phyloP scores from a whole-genome alignment of 2,797 vertebrate genomes.

The Coreius guichenoti region DNA sequence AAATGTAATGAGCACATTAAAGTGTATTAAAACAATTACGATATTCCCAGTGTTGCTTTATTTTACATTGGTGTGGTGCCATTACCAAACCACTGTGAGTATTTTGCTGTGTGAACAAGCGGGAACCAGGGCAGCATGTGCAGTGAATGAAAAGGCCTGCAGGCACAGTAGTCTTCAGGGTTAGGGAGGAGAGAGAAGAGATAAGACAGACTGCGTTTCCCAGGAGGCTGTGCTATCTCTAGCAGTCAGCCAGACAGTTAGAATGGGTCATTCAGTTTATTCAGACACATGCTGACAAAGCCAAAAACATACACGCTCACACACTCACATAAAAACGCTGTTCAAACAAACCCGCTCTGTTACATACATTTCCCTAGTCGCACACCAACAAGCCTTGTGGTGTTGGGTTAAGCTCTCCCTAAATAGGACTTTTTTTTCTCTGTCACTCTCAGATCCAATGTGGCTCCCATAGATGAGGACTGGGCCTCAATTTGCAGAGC shows the following conservation, averaged over 20 bases:
- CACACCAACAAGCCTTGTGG: neutral
- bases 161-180: conserved; percentile 13
- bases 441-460: conserved; percentile 33
- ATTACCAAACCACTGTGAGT: neutral
- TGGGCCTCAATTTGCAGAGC: conserved; percentile 33
- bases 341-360: conserved; percentile 50
- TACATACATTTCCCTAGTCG: conserved; percentile 18
- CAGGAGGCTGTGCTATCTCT: conserved; percentile 44
- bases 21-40: neutral
- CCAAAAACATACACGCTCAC: conserved; percentile 19
- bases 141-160: conserved; percentile 12
- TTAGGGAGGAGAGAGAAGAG: conserved; percentile 22
- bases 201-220: conserved; percentile 45
- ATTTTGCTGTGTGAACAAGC: conserved; percentile 2
- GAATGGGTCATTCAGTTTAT: conserved; percentile 56
- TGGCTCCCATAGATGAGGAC: conserved; percentile 26
- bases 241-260: conserved; percentile 48
- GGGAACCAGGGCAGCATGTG: neutral
- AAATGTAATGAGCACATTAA: neutral
- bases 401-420: conserved; percentile 12
- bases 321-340: neutral
- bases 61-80: neutral
- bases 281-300: conserved; percentile 50
- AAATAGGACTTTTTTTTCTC: neutral
- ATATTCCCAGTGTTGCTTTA: conserved; percentile 9